phyloP scores from a whole-genome alignment of 2,888 invertebrate genomes.

The Apotomis turbidana region DNA sequence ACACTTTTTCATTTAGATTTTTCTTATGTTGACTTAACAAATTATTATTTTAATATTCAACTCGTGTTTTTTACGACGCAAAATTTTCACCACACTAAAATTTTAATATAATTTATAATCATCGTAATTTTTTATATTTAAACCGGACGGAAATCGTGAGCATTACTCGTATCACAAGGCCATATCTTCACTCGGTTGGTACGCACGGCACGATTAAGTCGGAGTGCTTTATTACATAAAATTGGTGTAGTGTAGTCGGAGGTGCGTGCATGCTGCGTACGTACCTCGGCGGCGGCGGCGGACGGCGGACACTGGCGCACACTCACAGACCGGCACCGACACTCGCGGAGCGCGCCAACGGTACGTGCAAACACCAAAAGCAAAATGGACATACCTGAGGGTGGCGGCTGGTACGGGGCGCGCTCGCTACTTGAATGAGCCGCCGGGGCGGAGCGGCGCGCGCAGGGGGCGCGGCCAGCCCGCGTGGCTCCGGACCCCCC shows the following conservation, averaged over 20 bases:
- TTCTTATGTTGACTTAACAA: neutral
- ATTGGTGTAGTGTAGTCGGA: constrained; percentile 51
- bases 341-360: constrained; percentile 76
- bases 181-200: constrained; percentile 30
- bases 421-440: constrained; percentile 83
- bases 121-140: constrained; percentile 5
- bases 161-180: constrained; percentile 34
- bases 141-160: constrained; percentile 21
- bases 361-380: constrained; percentile 80
- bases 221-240: constrained; percentile 52
- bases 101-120: neutral
- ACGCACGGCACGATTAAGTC: constrained; percentile 42
- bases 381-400: constrained; percentile 83
- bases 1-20: neutral
- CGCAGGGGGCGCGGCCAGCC: constrained; percentile 86
- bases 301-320: constrained; percentile 53
- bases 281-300: constrained; percentile 58
- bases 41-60: neutral
- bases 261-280: constrained; percentile 73
- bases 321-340: constrained; percentile 69
- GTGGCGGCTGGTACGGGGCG: constrained; percentile 81
- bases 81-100: constrained; percentile 31
- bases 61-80: neutral
- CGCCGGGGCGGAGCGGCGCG: constrained; percentile 82
- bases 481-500: constrained; percentile 80